Conservation (phyloP, 2,797 vertebrate genomes). For the Erethizon dorsatum region DNA sequence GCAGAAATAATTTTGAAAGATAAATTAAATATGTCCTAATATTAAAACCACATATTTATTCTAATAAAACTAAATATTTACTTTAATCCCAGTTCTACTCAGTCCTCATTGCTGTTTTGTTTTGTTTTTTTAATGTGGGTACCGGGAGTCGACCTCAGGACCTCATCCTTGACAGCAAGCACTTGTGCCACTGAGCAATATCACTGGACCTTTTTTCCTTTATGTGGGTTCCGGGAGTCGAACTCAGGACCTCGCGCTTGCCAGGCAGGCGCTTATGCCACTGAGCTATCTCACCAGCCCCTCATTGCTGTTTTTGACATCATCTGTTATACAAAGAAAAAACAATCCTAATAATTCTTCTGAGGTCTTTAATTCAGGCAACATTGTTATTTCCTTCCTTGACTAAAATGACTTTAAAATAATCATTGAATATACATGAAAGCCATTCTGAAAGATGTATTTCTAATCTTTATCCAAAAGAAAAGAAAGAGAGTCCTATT, state of each 20-base stretch:
- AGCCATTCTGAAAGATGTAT: neutral
- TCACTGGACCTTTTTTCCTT: no score
- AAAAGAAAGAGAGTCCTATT: neutral
- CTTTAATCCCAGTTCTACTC: neutral
- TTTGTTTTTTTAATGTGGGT: no score
- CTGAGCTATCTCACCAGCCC: no score
- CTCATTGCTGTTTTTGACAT: neutral
- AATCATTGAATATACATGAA: neutral
- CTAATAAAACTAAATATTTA: neutral
- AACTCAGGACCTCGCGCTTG: no score
- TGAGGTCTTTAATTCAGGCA: neutral
- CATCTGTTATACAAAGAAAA: neutral
- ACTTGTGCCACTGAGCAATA: no score
- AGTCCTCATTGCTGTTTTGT: neutral
- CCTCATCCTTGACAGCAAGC: no score
- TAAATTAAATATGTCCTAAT: neutral
- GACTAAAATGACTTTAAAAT: neutral
- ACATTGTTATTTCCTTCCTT: neutral
- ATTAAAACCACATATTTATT: neutral
- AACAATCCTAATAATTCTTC: neutral
- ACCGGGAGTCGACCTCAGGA: no score
- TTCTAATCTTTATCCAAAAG: neutral
- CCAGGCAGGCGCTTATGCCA: no score
- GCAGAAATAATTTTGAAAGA: neutral
- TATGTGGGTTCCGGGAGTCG: no score